Percentiles rank a stretch among this genome's conserved stretches.
These are phyloP conservation scores for Neotoxoptera formosana DNA, from an alignment of 1,140 invertebrate species.

Conservation along the genomic window DNA sequence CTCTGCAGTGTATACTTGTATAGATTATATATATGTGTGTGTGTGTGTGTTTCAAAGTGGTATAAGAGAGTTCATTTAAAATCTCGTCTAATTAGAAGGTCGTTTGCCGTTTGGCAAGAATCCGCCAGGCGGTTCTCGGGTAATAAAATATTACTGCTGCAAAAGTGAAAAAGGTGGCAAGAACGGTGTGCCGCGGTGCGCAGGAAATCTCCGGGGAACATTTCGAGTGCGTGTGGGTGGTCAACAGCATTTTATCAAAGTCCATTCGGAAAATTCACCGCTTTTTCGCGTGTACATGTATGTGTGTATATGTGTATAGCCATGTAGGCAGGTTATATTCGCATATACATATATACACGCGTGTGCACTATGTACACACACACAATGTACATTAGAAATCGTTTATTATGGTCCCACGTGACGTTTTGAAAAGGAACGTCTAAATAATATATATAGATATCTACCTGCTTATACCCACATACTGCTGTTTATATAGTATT, in stretches of 20 bases:
- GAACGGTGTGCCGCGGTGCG: not conserved
- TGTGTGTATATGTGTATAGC: not conserved
- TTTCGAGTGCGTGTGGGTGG: conserved; percentile 7
- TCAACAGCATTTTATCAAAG: conserved; percentile 27
- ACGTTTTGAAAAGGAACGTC: not conserved
- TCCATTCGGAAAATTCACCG: conserved; percentile 24
- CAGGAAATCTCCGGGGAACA: conserved; percentile 29
- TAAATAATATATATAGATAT: not conserved
- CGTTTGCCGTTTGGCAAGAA: conserved; percentile 16
- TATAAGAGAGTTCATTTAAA: conserved; percentile 40
- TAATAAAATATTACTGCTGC: conserved; percentile 32
- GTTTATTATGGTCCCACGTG: not conserved
- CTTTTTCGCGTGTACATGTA: not conserved
- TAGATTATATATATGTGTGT: not conserved
- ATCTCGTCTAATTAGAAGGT: conserved; percentile 34
- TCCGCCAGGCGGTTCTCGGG: conserved; percentile 31
- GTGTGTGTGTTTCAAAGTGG: not conserved
- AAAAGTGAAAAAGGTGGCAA: conserved; percentile 43
- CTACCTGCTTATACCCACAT: too few species aligned
- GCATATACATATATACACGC: not conserved
- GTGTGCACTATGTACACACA: not conserved
- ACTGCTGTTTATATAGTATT: too few species aligned
- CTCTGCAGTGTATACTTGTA: not conserved
- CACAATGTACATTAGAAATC: not conserved
- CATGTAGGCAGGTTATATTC: not conserved